phyloP scores from a whole-genome alignment of 2,888 invertebrate species.

The Fragum sueziense region DNA sequence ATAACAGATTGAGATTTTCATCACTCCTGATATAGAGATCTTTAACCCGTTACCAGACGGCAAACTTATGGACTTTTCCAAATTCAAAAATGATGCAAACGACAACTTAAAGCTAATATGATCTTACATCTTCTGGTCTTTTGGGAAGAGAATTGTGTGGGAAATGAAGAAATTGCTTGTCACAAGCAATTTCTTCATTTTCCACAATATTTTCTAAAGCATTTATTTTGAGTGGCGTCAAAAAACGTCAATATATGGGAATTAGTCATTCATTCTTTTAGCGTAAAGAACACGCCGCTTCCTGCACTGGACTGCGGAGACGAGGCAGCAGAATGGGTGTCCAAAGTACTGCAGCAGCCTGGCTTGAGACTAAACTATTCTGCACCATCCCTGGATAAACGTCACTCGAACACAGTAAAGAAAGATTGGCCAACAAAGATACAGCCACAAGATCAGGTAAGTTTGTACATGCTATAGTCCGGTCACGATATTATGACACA shows the following conservation, averaged over 20 bases:
- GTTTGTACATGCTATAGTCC: no score
- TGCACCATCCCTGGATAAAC: constrained; percentile 64
- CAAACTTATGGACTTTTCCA: no score
- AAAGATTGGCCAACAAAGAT: constrained; percentile 65
- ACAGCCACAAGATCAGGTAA: constrained; percentile 42
- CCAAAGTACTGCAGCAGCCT: constrained; percentile 65
- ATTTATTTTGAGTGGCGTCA: no score
- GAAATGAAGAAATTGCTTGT: not conserved
- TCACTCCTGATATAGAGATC: no score
- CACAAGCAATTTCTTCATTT: not conserved
- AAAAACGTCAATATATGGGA: no score
- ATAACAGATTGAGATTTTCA: no score
- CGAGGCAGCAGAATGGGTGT: constrained; percentile 73
- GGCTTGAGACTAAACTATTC: constrained; percentile 70
- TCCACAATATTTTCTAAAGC: not conserved
- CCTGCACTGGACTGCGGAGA: constrained; percentile 74
- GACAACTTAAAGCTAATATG: no score
- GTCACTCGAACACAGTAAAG: constrained; percentile 63
- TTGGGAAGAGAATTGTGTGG: not conserved
- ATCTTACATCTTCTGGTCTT: no score
- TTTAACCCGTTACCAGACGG: no score
- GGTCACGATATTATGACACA: no score
- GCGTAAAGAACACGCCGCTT: constrained; percentile 66
- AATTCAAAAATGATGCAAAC: no score
- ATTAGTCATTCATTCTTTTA: no score